Conservation (phyloP, 2,888 invertebrate species). For the Achlya flavicornis region DNA sequence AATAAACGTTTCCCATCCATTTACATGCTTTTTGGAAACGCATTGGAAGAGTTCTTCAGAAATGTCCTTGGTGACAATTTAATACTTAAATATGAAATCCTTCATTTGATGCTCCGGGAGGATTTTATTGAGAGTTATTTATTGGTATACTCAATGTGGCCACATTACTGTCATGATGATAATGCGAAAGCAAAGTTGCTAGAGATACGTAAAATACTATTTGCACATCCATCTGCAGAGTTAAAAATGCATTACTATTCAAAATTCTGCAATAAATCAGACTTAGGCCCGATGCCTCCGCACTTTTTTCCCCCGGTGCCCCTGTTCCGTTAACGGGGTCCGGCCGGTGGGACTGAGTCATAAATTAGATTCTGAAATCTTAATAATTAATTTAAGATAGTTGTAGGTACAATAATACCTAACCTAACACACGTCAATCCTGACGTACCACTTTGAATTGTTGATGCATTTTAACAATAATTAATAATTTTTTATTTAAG, state of each 20-base stretch:
- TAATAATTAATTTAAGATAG: no score
- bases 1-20: constrained; percentile 52
- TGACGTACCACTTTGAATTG: no score
- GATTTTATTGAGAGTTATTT: constrained; percentile 53
- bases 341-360: no score
- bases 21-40: constrained; percentile 51
- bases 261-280: constrained; percentile 17
- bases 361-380: constrained; percentile 12
- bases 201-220: constrained; percentile 31
- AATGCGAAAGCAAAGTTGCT: constrained; percentile 22
- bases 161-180: constrained; percentile 17
- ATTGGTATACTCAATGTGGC: constrained; percentile 41
- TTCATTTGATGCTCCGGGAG: constrained; percentile 39
- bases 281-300: no score
- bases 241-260: constrained; percentile 51
- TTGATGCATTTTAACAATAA: no score
- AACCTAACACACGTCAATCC: no score
- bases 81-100: constrained; percentile 31
- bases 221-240: constrained; percentile 52
- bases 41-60: constrained; percentile 30
- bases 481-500: no score
- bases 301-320: no score
- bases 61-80: constrained; percentile 21
- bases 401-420: no score
- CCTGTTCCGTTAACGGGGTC: no score